Conservation (phyloP, 2,888 invertebrate genomes). For the Cheilosia impressa region DNA sequence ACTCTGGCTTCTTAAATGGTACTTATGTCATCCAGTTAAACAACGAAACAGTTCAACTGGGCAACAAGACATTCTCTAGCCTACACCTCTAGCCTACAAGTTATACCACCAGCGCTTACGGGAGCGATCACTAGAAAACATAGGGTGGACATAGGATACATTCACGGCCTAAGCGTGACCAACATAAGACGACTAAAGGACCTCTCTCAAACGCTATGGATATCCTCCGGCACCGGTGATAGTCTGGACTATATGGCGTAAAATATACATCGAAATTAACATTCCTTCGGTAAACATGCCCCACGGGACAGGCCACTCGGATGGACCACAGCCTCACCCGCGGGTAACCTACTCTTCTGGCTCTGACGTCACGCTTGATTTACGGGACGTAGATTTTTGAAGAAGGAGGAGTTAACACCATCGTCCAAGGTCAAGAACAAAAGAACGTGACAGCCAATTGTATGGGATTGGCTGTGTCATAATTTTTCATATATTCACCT, state of each 20-base stretch:
- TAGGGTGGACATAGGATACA: neutral
- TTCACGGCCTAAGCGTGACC: neutral
- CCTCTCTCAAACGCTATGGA: neutral
- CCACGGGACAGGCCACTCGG: no score
- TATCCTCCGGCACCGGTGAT: neutral
- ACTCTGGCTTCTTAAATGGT: neutral
- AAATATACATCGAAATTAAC: neutral
- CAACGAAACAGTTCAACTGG: neutral
- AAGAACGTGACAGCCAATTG: neutral
- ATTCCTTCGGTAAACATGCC: neutral
- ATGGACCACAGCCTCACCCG: no score
- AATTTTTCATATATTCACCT: no score
- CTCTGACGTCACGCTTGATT: neutral
- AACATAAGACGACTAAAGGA: neutral
- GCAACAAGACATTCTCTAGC: conserved; percentile 1
- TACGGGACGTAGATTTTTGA: conserved; percentile 3
- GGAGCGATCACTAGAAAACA: neutral
- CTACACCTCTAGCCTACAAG: neutral
- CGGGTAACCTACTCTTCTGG: no score
- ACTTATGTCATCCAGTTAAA: neutral
- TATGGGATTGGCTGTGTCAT: neutral
- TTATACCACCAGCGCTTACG: neutral
- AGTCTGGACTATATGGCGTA: neutral
- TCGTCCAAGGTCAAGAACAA: neutral
- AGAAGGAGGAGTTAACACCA: neutral